Evolutionary conservation across 2,113 vertebrate genomes (phyloP).

Genomic region (Leucosticte australis): DNA sequence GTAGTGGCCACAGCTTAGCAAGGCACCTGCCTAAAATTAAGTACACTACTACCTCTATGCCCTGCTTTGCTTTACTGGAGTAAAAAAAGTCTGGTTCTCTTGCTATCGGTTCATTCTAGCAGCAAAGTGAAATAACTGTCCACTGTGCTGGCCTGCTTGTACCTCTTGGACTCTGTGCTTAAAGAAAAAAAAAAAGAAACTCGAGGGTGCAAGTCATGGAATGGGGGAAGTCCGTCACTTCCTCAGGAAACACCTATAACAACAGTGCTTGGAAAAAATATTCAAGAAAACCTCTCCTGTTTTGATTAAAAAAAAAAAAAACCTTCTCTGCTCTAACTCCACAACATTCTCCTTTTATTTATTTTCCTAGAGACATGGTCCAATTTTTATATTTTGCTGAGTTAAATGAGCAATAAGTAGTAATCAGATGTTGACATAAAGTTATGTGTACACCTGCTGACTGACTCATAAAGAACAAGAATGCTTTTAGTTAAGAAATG

Average conservation of each 20-base stretch:
- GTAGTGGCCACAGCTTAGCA: background rate
- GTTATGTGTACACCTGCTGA: constrained; percentile 58
- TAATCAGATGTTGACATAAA: constrained; percentile 60
- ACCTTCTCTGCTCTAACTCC: background rate
- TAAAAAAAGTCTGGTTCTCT: background rate
- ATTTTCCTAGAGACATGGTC: constrained; percentile 42
- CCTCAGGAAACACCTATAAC: constrained; percentile 72
- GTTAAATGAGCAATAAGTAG: constrained; percentile 59
- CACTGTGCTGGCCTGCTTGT: background rate
- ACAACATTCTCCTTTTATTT: constrained; percentile 47
- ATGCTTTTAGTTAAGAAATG: constrained; percentile 48
- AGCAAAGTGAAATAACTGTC: constrained; percentile 19
- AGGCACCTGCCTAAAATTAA: constrained; percentile 36
- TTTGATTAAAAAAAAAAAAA: background rate
- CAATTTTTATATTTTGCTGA: constrained; percentile 36
- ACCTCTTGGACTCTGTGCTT: background rate
- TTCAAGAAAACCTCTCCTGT: constrained; percentile 46
- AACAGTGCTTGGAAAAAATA: constrained; percentile 61
- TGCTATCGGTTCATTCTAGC: background rate
- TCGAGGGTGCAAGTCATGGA: background rate
- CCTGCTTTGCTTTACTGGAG: background rate
- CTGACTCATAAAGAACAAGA: constrained; percentile 54
- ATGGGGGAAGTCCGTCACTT: constrained; percentile 30
- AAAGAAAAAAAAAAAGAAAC: background rate
- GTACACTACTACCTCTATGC: background rate